These are phyloP conservation scores for Drosophila serrata DNA, from an alignment of 1,140 invertebrate species.

Conservation along the genomic window DNA sequence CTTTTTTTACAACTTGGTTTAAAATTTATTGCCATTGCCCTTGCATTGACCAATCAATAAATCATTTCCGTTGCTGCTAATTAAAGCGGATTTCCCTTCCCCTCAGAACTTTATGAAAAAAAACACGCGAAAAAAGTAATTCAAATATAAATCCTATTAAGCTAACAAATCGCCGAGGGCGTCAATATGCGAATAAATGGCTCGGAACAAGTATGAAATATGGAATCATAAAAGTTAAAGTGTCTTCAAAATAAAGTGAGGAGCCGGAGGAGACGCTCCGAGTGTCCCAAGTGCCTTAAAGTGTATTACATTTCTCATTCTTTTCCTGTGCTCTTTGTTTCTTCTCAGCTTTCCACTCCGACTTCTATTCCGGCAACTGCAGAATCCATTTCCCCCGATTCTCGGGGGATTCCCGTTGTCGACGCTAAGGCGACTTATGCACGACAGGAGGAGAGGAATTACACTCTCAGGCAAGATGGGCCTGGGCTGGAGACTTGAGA, in stretches of 20 bases:
- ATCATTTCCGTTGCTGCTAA: slow-evolving; percentile 62
- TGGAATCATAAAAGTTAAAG: slow-evolving; percentile 55
- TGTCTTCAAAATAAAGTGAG: slow-evolving; percentile 15
- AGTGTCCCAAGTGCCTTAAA: slow-evolving; percentile 44
- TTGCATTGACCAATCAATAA: slow-evolving; percentile 54
- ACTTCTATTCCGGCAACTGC: slow-evolving; percentile 26
- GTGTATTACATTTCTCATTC: slow-evolving; percentile 47
- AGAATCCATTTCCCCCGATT: slow-evolving; percentile 59
- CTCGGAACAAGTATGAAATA: slow-evolving; percentile 32
- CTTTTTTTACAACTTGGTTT: not conserved
- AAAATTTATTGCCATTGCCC: slow-evolving; percentile 9
- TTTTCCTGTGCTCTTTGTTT: slow-evolving; percentile 25
- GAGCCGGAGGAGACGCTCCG: not conserved
- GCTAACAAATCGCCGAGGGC: slow-evolving; percentile 40
- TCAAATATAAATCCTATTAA: slow-evolving; percentile 24
- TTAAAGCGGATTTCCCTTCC: slow-evolving; percentile 47
- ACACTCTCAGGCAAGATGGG: slow-evolving; percentile 10
- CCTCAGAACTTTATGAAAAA: slow-evolving; percentile 2
- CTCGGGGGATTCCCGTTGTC: slow-evolving; percentile 47
- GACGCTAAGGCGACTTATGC: slow-evolving; percentile 61
- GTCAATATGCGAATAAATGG: slow-evolving; percentile 32
- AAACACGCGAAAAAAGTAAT: slow-evolving; percentile 5
- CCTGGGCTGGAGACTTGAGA: not conserved
- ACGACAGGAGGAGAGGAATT: slow-evolving; percentile 17
- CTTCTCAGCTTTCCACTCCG: not conserved